These are phyloP conservation scores for Ammodytes dubius DNA, from an alignment of 2,113 vertebrate genomes.

Conservation along the genomic window DNA sequence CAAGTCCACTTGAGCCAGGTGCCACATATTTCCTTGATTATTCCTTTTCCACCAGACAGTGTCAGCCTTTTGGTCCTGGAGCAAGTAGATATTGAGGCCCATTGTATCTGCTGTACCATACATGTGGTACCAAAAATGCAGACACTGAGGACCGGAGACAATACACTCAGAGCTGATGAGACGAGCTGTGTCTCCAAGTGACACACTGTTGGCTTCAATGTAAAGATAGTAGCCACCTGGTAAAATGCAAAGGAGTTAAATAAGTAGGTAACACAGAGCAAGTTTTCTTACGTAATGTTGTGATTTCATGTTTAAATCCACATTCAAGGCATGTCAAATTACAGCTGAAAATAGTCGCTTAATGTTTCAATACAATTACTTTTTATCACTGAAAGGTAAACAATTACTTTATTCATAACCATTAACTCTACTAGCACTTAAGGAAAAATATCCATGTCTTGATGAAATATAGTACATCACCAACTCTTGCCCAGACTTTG, in stretches of 20 bases:
- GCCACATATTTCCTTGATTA: constrained; percentile 82
- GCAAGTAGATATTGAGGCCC: constrained; percentile 82
- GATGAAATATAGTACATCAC: too few species aligned
- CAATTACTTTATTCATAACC: too few species aligned
- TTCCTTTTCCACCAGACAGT: constrained; percentile 68
- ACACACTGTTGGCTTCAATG: constrained; percentile 74
- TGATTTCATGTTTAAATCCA: too few species aligned
- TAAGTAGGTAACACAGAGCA: too few species aligned
- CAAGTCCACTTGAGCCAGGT: constrained; percentile 77
- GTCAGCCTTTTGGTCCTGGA: constrained; percentile 53
- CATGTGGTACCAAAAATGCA: constrained; percentile 92
- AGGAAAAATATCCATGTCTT: too few species aligned
- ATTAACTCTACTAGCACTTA: too few species aligned
- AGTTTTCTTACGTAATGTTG: too few species aligned
- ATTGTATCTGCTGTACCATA: constrained; percentile 79
- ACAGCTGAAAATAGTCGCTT: too few species aligned
- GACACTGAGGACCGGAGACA: constrained; percentile 81
- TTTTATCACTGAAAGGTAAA: too few species aligned
- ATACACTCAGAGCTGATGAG: constrained; percentile 83
- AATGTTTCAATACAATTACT: too few species aligned
- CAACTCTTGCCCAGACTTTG: too few species aligned
- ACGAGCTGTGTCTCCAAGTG: constrained; percentile 75
- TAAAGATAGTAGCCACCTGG: constrained; percentile 86
- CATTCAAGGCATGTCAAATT: too few species aligned
- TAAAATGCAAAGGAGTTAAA: background rate